Conservation (phyloP, 2,113 vertebrate genomes). For the Rhipidura dahli region DNA sequence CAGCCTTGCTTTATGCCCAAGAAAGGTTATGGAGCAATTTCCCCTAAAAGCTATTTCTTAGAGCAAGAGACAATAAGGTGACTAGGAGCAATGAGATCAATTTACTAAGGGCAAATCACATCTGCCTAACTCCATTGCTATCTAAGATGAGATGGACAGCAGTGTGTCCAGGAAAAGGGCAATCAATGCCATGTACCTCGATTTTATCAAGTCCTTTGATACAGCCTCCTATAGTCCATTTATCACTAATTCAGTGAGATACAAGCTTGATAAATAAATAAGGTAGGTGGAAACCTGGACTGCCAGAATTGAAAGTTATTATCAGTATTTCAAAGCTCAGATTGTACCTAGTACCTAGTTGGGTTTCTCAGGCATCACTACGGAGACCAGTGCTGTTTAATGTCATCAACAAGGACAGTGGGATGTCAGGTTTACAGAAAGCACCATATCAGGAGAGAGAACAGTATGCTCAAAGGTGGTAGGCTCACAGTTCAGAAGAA, state of each 20-base stretch:
- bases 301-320: not conserved
- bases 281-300: not conserved
- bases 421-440: not conserved
- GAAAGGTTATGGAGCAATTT: not conserved
- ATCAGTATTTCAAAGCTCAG: not conserved
- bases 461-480: not conserved
- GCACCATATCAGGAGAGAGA: not conserved
- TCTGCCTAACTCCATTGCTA: not conserved
- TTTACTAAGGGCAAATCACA: not conserved
- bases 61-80: not conserved
- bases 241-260: not conserved
- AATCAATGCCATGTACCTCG: not conserved
- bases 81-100: not conserved
- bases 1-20: not conserved
- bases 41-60: not conserved
- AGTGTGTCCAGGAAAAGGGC: not conserved
- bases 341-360: not conserved
- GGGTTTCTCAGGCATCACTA: not conserved
- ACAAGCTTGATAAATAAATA: not conserved
- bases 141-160: not conserved
- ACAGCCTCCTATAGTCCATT: not conserved
- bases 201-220: not conserved
- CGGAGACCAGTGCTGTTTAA: not conserved
- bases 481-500: not conserved
- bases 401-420: not conserved